Conservation (phyloP, 1,140 invertebrate genomes). For the Eupristina koningsbergeri region DNA sequence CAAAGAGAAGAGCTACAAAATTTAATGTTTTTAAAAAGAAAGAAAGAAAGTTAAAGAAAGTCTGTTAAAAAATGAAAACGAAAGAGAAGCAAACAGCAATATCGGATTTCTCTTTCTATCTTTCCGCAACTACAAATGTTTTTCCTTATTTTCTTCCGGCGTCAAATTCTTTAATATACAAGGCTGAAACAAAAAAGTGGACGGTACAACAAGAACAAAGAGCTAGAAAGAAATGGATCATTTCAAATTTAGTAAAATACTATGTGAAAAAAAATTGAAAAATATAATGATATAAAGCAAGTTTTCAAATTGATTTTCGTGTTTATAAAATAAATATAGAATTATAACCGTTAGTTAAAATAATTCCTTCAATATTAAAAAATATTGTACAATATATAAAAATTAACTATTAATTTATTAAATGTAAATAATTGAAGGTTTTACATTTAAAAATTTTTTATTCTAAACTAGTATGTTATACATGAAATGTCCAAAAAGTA, state of each 20-base stretch:
- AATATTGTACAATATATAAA: too few relatives aligned
- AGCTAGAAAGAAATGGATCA: neutral
- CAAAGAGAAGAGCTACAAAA: constrained; percentile 49
- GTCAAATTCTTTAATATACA: neutral
- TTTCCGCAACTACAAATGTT: constrained; percentile 22
- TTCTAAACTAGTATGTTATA: too few relatives aligned
- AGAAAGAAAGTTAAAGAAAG: constrained; percentile 47
- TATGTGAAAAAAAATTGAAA: neutral
- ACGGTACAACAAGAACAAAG: neutral
- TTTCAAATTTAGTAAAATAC: neutral
- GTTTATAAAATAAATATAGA: neutral
- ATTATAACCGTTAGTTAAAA: too few relatives aligned
- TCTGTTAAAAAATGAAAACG: too few relatives aligned
- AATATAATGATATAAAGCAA: neutral
- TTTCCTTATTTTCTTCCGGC: neutral
- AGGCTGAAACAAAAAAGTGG: neutral
- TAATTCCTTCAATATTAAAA: too few relatives aligned
- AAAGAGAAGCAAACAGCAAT: constrained; percentile 64
- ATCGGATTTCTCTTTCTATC: constrained; percentile 65
- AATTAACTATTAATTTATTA: too few relatives aligned
- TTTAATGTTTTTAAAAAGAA: constrained; percentile 56
- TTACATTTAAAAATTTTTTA: too few relatives aligned
- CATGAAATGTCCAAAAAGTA: too few relatives aligned
- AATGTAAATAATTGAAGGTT: too few relatives aligned
- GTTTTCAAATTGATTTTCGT: neutral